Evolutionary conservation across 37 sponge, comb jelly and placozoan species (phyloP), one percentile per base, ranked within the genome.

Genomic region (Aplysina aerophoba): DNA sequence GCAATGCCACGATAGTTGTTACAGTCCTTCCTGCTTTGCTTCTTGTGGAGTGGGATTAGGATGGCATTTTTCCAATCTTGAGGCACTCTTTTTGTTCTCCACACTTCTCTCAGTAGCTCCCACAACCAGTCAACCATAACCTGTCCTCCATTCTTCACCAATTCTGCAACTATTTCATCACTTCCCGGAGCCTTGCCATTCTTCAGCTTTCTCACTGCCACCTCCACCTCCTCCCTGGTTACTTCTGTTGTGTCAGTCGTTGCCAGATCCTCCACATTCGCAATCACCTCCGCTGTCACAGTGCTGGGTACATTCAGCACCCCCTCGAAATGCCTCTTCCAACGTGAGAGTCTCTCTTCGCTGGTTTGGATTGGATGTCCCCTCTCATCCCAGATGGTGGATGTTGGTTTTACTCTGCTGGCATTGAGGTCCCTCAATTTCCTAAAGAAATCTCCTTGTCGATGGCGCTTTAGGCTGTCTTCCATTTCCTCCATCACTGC

Each of bases 131-230:
- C 30, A 73, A 31, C 39, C 74, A 73, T 73, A 38, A 40, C 39
- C 39, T 73, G 74, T 37, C 74, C 74, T 73, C 39, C 39, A 31
- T 73, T 73, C 39, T 73, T 73, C 39, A 73, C 35, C 74, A 73
- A 31, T 73, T 73, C 74, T 30, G 74, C 74, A 5, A 73, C 74
- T 73, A 73, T 73, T 40, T 73, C 74, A 31, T 73, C 74, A 73
- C 74, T 73, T 12, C 74, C 74, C 31, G 39, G 40, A 38, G 74
- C 41, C 39, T 73, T 73, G 20, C 74, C 74, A 73, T 73, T 73
- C 74, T 38, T 73, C 11, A 73, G 74, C 74, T 73, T 73, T 12
- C 74, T 31, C 12, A 22, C 30, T 12, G 39, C 74, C 14, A 34
- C 20, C 41, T 73, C 74, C 38, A 73, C 74, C 74, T 73, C 74